Evolutionary conservation across 2,888 invertebrate species (phyloP), one percentile per base, ranked within the genome.

Genomic region (Dromius quadrimaculatus): DNA sequence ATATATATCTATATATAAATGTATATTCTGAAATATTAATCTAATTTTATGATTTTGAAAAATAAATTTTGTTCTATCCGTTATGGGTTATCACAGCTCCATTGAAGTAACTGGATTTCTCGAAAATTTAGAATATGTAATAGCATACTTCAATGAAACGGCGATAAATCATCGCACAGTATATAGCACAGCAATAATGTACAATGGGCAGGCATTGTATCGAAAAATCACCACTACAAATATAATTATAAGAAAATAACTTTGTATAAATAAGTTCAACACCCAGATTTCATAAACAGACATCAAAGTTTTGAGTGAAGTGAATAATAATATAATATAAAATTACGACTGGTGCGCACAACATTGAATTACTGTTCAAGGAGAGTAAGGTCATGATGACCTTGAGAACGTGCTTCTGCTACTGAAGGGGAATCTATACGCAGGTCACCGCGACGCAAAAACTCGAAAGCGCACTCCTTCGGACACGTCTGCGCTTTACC

Each of bases 271-370:
- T 64, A 57, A 71, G 64, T 64, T 71, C 71, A 66, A 71, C 71
- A 71, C 65, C 59, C 65, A 71, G 64, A 71, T 71, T 71, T 71
- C 71, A 71, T 68, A 71, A 71, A 71, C 65, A 71, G 59, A 71
- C 71, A 71, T 23, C 71, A 71, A 71, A 66, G 71, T 71, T 68
- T 71, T 54, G 66, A 71, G 71, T 71, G 71, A 71, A 71, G 66
- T 71, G 71, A 66, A 68, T 43, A 70, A n/a, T n/a, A n/a, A 62
- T 62, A 70, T 36, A 70, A 70, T 70, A 70, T 70, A 69, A 57
- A 68, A 64, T 59, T 68, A 68, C 68, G 59, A 68, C 59, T 59
- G 54, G 68, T 68, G 68, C 68, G 34, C 68, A 68, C 34, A 68
- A 68, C 68, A 68, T 68, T 68, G 68, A 68, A 68, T 68, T 68